Percentiles rank a stretch among this genome's conserved stretches.
Conservation (phyloP, 2,113 vertebrate species). For the Austrofundulus limnaeus region DNA sequence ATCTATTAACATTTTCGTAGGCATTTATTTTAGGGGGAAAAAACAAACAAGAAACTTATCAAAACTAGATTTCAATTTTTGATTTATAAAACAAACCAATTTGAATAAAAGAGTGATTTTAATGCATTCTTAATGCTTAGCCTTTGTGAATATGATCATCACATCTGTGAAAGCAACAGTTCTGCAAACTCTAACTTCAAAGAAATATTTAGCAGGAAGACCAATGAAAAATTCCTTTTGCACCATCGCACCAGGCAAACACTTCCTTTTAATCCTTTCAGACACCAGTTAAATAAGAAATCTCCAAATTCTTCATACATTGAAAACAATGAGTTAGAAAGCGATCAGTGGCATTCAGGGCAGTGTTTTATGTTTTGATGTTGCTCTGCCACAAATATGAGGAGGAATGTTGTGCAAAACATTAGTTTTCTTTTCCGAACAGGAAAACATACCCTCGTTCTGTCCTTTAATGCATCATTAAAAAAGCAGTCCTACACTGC, state of each 20-base stretch:
- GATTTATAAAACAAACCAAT: no score
- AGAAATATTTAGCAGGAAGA: background rate
- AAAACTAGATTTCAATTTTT: background rate
- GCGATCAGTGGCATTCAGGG: background rate
- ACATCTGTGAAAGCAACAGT: no score
- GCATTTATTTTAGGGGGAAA: conserved; percentile 23
- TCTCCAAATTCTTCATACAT: background rate
- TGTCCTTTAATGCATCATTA: conserved; percentile 11
- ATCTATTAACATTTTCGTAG: conserved; percentile 41
- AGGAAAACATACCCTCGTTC: conserved; percentile 10
- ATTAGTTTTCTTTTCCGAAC: conserved; percentile 8
- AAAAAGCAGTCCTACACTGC: conserved; percentile 17
- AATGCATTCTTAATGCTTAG: background rate
- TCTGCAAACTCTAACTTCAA: background rate
- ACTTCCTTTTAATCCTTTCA: background rate
- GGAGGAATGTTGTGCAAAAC: background rate
- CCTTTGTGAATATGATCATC: background rate
- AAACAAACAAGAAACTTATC: conserved; percentile 8
- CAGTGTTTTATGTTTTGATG: background rate
- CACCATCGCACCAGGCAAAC: background rate
- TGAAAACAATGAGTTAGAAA: conserved; percentile 4
- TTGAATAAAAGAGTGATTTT: background rate
- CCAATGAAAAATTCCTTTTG: background rate
- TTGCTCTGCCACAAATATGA: background rate
- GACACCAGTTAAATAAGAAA: background rate